These are phyloP conservation scores for Palythoa grandiflora DNA, from an alignment of 92 coral and sea anemone genomes.

Conservation along the genomic window DNA sequence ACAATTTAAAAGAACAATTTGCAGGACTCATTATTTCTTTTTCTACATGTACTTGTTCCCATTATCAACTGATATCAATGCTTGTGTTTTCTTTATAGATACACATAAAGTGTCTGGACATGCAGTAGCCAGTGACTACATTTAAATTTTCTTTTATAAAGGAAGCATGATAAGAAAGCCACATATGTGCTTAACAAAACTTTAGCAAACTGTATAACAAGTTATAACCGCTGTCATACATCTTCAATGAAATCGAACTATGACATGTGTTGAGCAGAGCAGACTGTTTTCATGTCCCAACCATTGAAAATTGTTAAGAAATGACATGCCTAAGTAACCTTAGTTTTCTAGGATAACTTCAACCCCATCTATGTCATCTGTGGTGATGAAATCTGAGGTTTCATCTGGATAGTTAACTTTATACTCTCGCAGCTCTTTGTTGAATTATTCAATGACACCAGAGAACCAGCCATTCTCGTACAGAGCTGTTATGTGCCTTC, in stretches of 20 bases:
- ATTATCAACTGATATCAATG: not conserved
- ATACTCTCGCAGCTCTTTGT: slow-evolving; percentile 49
- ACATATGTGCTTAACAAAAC: slow-evolving; percentile 12
- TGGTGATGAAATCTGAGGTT: slow-evolving; percentile 45
- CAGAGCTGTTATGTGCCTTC: slow-evolving; percentile 52
- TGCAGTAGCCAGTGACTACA: slow-evolving; percentile 3
- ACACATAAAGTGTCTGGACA: not conserved
- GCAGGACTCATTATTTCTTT: slow-evolving; percentile 6
- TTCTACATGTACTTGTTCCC: slow-evolving; percentile 7
- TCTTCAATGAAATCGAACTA: slow-evolving; percentile 19
- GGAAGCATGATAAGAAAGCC: slow-evolving; percentile 10
- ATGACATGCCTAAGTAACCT: slow-evolving; percentile 12
- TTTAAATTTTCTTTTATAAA: slow-evolving; percentile 2
- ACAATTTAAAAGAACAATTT: not conserved
- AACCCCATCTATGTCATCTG: slow-evolving; percentile 54
- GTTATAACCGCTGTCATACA: slow-evolving; percentile 12
- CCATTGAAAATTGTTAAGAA: slow-evolving; percentile 3
- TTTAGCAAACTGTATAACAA: slow-evolving; percentile 13
- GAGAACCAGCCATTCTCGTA: slow-evolving; percentile 57
- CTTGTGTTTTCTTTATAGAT: not conserved
- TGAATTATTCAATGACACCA: slow-evolving; percentile 39
- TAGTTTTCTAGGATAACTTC: slow-evolving; percentile 46
- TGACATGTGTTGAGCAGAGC: slow-evolving; percentile 11
- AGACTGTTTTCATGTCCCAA: not conserved
- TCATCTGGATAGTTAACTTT: slow-evolving; percentile 49